A percentile compares a stretch with the other conserved stretches of the same genome.
Conservation (phyloP, 2,113 vertebrate species). For the Ctenomys sociabilis region DNA sequence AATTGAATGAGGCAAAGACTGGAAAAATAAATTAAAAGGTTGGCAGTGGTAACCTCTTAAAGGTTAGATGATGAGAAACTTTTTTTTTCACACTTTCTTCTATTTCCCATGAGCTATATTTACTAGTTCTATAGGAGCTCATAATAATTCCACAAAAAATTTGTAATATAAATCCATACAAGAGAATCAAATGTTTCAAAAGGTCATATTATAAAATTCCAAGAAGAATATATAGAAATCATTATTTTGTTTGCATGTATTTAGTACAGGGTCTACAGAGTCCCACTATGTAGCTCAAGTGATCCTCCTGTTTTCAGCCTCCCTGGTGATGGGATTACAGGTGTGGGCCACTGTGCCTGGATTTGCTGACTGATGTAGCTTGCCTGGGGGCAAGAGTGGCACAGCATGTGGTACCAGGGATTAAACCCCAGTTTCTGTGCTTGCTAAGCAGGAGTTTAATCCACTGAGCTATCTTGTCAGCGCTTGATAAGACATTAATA, state of each 20-base stretch:
- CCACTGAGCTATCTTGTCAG: too few species aligned
- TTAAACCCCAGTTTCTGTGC: too few species aligned
- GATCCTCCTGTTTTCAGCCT: too few species aligned
- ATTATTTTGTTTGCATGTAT: background rate
- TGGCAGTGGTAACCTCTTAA: background rate
- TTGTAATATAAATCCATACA: background rate
- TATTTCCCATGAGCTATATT: background rate
- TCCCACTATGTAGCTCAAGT: too few species aligned
- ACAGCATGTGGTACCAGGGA: too few species aligned
- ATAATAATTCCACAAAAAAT: background rate
- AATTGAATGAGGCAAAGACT: background rate
- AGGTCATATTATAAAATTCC: background rate
- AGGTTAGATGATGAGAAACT: background rate
- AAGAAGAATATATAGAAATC: background rate
- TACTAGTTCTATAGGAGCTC: background rate
- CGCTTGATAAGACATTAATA: background rate
- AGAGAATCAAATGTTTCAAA: conserved; percentile 33
- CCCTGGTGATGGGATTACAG: too few species aligned
- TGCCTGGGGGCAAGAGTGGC: too few species aligned
- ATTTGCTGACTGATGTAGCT: too few species aligned
- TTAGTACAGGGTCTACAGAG: too few species aligned
- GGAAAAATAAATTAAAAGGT: background rate
- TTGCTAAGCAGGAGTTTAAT: too few species aligned
- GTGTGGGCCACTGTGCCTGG: too few species aligned
- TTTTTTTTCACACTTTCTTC: conserved; percentile 10